These are phyloP conservation scores for Lasioglossum leucozonium DNA, from an alignment of 2,888 invertebrate species.

Conservation along the genomic window DNA sequence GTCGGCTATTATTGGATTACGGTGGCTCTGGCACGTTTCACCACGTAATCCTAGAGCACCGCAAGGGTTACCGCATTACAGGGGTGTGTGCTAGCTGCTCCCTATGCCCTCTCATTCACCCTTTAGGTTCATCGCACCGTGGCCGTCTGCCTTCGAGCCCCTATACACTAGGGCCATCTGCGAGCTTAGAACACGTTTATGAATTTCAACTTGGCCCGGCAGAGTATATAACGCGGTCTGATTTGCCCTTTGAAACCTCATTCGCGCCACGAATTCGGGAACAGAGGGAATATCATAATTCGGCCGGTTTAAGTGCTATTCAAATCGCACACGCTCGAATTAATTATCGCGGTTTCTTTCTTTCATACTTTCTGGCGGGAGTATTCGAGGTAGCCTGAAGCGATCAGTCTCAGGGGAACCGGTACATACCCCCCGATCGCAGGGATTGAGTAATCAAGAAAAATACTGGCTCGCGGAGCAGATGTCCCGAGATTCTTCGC, in stretches of 20 bases:
- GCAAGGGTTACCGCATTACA: slow-evolving; percentile 62
- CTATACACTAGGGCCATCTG: slow-evolving; percentile 37
- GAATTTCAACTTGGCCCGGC: slow-evolving; percentile 39
- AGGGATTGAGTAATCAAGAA: slow-evolving; percentile 68
- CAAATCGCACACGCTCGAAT: slow-evolving; percentile 6
- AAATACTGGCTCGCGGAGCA: slow-evolving; percentile 54
- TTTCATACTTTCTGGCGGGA: too few relatives aligned
- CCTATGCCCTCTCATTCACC: slow-evolving; percentile 61
- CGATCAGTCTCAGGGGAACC: background rate
- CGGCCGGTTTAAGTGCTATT: background rate
- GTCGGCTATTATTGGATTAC: slow-evolving; percentile 71
- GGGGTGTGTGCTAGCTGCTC: slow-evolving; percentile 32
- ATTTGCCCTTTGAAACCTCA: slow-evolving; percentile 38
- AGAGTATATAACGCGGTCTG: slow-evolving; percentile 32
- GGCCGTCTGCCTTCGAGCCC: slow-evolving; percentile 9
- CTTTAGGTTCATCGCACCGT: slow-evolving; percentile 39
- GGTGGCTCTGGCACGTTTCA: slow-evolving; percentile 63
- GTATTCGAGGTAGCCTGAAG: background rate
- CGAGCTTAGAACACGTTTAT: slow-evolving; percentile 45
- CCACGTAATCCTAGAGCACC: slow-evolving; percentile 68
- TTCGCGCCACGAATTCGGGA: slow-evolving; percentile 31
- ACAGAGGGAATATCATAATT: slow-evolving; percentile 9
- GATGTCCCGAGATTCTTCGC: slow-evolving; percentile 61
- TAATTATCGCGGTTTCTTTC: too few relatives aligned
- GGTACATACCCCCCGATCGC: slow-evolving; percentile 4